phyloP scores from a whole-genome alignment of 2,113 vertebrate genomes.

The Clarias batrachus region DNA sequence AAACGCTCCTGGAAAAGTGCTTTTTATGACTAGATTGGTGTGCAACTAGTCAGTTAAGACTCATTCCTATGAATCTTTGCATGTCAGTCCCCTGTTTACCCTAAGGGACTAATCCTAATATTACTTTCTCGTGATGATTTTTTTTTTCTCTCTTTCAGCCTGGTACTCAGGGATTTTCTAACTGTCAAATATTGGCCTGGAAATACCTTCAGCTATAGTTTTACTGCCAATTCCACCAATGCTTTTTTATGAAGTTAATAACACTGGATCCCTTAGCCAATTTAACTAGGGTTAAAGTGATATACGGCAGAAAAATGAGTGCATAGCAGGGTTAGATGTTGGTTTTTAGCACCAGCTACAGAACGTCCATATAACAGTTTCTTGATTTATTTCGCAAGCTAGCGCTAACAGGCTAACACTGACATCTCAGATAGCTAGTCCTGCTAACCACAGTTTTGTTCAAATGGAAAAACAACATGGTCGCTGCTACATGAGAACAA shows the following conservation, averaged over 20 bases:
- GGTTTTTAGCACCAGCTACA: not conserved
- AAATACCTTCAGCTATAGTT: not conserved
- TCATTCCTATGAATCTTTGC: constrained; percentile 30
- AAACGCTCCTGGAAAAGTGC: not conserved
- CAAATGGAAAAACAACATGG: constrained; percentile 5
- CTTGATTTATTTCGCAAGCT: constrained; percentile 12
- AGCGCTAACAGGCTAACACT: constrained; percentile 32
- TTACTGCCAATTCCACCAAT: constrained; percentile 7
- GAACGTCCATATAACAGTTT: not conserved
- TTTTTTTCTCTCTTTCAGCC: not conserved
- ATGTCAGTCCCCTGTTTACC: constrained; percentile 16
- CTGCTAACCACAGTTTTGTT: constrained; percentile 35
- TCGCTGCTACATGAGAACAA: not conserved
- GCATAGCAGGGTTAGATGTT: not conserved
- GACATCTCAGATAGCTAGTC: constrained; percentile 20
- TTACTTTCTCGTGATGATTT: constrained; percentile 3
- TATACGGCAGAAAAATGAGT: not conserved
- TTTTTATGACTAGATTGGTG: not conserved
- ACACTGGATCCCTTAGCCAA: not conserved
- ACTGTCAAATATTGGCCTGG: constrained; percentile 8
- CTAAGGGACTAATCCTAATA: constrained; percentile 26
- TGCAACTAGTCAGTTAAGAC: constrained; percentile 7
- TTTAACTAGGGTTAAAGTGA: not conserved
- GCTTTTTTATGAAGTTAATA: constrained; percentile 9
- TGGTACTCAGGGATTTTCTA: not conserved